Percentiles rank a stretch among this genome's conserved stretches.
Evolutionary conservation across 2,113 vertebrate species (phyloP).

Genomic region (Meleagris gallopavo): DNA sequence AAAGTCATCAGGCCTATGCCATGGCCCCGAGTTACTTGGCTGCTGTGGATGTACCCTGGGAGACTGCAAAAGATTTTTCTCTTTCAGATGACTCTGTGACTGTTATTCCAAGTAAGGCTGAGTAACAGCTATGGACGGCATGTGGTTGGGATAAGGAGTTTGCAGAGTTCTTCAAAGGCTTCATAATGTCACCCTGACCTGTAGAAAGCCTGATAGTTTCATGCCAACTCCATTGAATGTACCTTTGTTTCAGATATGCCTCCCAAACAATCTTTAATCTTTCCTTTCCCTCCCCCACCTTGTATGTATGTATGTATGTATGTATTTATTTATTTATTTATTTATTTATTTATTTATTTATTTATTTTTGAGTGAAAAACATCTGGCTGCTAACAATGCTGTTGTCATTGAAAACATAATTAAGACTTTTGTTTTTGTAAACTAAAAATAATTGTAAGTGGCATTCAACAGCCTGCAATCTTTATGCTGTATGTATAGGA

Average conservation of each 20-base stretch:
- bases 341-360: not conserved
- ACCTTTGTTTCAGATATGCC: slow-evolving; percentile 19
- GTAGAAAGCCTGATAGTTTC: not conserved
- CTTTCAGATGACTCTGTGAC: not conserved
- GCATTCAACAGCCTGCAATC: slow-evolving; percentile 23
- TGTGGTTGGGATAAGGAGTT: not conserved
- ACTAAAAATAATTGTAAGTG: slow-evolving; percentile 54
- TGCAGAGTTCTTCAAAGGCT: slow-evolving; percentile 7
- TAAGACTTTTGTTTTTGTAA: slow-evolving; percentile 57
- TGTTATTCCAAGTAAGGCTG: not conserved
- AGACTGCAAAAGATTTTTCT: not conserved
- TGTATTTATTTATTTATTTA: not conserved
- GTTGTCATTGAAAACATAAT: slow-evolving; percentile 59
- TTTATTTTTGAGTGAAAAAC: slow-evolving; percentile 24
- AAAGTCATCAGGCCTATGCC: not conserved
- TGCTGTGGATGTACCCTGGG: not conserved
- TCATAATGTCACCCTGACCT: not conserved
- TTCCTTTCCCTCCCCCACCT: not conserved
- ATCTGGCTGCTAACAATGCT: slow-evolving; percentile 47
- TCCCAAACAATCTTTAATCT: not conserved
- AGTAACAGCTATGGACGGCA: not conserved
- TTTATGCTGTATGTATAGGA: slow-evolving; percentile 26
- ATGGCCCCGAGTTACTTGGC: not conserved
- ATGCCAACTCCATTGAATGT: not conserved
- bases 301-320: too few relatives aligned